Evolutionary conservation across 2,113 vertebrate species (phyloP), one percentile per base, ranked within the genome.

Genomic region (Helogale parvula): DNA sequence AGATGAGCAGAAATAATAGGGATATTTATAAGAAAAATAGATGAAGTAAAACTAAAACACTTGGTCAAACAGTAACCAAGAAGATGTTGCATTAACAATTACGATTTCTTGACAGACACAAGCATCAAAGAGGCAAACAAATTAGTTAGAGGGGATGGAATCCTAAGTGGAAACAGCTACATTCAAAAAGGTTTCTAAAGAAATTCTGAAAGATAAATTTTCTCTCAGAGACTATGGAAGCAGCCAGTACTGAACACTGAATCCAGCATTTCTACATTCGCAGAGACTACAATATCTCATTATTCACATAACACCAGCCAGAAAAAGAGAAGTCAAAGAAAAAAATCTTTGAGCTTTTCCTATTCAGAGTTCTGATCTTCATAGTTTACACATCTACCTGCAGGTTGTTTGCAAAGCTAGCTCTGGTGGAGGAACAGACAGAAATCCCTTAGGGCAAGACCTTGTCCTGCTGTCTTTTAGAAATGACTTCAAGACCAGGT

Each of bases 1-100:
- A 83, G 31, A 81, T 69, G 7, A 94, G 27, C 41, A 93, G 45
- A 88, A 94, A 95, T 89, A 90, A 79, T 93, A 93, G 82, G 7
- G 7, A 65, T 17, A 45, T 94, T 93, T 14, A n/a, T 50, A 29
- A 68, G 6, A 77, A 71, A 25, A 65, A 90, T 11, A 91, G 41
- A 69, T 52, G 27, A 96, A 13, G 1, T 45, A 77, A 84, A 82
- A 74, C 4, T 74, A 60, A 89, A 96, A 17, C 4, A 54, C 7
- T 84, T 92, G 71, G 41, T 45, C 41, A 45, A 94, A n/a, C 33
- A 90, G 45, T 60, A 90, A 88, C 35, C 23, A 92, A 89, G 16
- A 16, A 69, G 29, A 88, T 11, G 15, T 60, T 13, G 41, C 1
- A 31, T 66, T 82, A 88, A 72, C 12, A 57, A 31, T 10, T 38